phyloP scores from a whole-genome alignment of 1,140 invertebrate genomes.

The Cyrtorhinus lividipennis region DNA sequence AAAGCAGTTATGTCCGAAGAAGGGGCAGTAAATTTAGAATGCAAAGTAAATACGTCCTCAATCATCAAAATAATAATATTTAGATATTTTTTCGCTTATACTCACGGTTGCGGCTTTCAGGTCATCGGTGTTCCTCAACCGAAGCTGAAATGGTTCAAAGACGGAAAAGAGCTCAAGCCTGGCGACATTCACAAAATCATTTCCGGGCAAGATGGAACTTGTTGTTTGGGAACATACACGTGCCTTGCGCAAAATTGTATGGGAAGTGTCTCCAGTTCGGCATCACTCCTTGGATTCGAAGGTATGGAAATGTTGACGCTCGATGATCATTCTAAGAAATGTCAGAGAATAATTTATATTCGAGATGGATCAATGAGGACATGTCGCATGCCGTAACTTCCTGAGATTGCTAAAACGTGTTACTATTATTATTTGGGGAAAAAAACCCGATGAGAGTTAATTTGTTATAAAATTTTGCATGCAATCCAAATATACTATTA shows the following conservation, averaged over 20 bases:
- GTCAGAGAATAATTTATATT: too few species aligned
- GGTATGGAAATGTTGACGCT: too few species aligned
- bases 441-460: too few species aligned
- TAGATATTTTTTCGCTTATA: not conserved
- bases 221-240: constrained; percentile 80
- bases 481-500: too few species aligned
- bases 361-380: too few species aligned
- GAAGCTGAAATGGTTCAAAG: constrained; percentile 78
- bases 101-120: constrained; percentile 23
- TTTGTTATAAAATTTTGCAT: too few species aligned
- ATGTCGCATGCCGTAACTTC: too few species aligned
- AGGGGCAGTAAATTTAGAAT: constrained; percentile 77
- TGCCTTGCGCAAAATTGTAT: constrained; percentile 87
- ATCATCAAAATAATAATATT: too few species aligned
- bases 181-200: constrained; percentile 84
- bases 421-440: too few species aligned
- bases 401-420: too few species aligned
- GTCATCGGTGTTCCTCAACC: constrained; percentile 85
- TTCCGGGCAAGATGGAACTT: constrained; percentile 74
- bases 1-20: constrained; percentile 71
- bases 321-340: too few species aligned
- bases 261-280: constrained; percentile 75
- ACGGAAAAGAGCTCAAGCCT: constrained; percentile 71
- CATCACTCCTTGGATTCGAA: constrained; percentile 74
- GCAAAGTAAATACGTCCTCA: constrained; percentile 52